Evolutionary conservation across 2,113 vertebrate genomes (phyloP), one percentile per base, ranked within the genome.

Genomic region (Pao palembangensis): DNA sequence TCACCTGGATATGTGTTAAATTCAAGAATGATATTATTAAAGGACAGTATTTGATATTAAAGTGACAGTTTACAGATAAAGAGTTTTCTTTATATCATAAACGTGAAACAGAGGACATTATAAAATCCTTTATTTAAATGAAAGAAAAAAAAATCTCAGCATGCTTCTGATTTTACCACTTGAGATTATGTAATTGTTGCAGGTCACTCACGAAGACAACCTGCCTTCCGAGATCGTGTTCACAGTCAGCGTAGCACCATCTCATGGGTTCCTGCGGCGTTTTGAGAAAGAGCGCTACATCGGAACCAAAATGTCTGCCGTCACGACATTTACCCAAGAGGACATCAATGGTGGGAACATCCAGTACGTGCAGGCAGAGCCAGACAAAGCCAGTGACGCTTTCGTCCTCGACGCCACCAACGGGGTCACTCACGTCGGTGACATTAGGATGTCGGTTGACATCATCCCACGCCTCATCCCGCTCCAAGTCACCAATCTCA

Each of bases 201-300:
- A 98, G 94, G 92, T 93, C 65, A 82, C 85, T 61, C 92, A 93
- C 47, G 90, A 94, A 73, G 92, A 90, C 74, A 92, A 84, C 83
- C 69, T 91, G 81, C 89, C 94, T 38, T 89, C 87, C 21, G 94
- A 95, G 86, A 91, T 94, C 53, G 64, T 86, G 11, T 94, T 95
- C 78, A 85, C 78, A 8, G 71, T 96, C 62, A 89, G 73, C 68
- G 75, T 81, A 8, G 64, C 72, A 54, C 93, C 94, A 12, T 58
- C 70, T 52, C 79, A 92, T 5, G 94, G 94, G 55, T 90, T 92
- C 75, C 87, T 98, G 66, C 64, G 75, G 48, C 89, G 70, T 23
- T 92, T 91, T 82, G 72, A 75, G 0, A 89, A 88, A 50, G 87
- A 89, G 48, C 75, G 64, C 43, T 89, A 90, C 46, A 17, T 90